Evolutionary conservation across 2,113 vertebrate species (phyloP), one percentile per base, ranked within the genome.

Genomic region (Sciurus niger): DNA sequence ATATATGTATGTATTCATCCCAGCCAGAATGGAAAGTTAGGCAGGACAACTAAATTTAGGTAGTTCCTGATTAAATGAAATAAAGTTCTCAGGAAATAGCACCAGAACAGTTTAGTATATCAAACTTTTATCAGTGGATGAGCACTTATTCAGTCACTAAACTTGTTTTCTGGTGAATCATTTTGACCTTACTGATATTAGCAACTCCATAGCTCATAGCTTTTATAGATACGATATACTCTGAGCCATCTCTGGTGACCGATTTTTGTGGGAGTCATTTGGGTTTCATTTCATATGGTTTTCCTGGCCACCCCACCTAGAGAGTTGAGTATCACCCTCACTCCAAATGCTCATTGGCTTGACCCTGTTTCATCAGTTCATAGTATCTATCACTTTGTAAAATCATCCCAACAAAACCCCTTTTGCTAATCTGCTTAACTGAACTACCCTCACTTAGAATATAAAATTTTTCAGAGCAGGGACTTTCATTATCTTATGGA

Each of bases 311-410:
- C 13, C 22, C 20, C 18, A 22, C 34, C 37, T 37, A 46, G 67
- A 43, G 14, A 78, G 14, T 11, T 34, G 13, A 22, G n/a, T 8
- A 28, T 77, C 51, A 43, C 12, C 17, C 28, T 25, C 3, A 80
- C 18, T 25, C 4, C 0, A 20, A 46, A 10, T 1, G 16, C 51
- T 46, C 20, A 63, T 40, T 28, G 5, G 0, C 0, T 11, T 32
- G 37, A 24, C 25, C 14, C 40, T 20, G 12, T 30, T 76, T 70
- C 22, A 58, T 55, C 48, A n/a, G 18, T 65, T 48, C n/a, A 37
- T 20, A 67, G 2, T 2, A 51, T 14, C 63, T 34, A 37, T 40
- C 10, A 48, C 32, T 58, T 25, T 7, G 20, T 51, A 73, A 73
- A 73, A 73, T n/a, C 5, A 28, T 0, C 40, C 34, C 22, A 68